Evolutionary conservation across 1,140 invertebrate genomes (phyloP).

Genomic region (Drosophila lowei): DNA sequence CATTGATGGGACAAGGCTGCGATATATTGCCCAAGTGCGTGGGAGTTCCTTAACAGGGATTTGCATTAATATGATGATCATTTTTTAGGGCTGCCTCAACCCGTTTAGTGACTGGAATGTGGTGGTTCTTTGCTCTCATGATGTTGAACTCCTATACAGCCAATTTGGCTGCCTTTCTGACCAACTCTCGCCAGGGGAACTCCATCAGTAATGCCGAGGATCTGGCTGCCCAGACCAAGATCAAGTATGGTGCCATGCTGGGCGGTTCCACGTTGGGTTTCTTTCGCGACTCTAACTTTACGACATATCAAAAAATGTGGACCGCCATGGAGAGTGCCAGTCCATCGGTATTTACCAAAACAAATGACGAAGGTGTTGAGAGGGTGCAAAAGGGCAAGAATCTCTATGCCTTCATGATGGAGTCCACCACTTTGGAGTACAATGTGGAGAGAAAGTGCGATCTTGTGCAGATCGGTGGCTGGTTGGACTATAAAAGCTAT

Average conservation of each 20-base stretch:
- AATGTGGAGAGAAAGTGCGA: constrained; percentile 95
- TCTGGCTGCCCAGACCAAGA: constrained; percentile 93
- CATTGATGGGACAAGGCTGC: constrained; percentile 91
- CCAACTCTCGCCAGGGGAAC: constrained; percentile 91
- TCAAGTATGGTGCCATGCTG: constrained; percentile 92
- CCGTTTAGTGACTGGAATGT: constrained; percentile 92
- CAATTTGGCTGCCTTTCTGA: constrained; percentile 97
- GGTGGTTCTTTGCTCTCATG: constrained; percentile 99
- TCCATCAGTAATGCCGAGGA: constrained; percentile 95
- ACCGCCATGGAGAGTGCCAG: constrained; percentile 89
- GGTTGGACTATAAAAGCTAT: constrained; percentile 93
- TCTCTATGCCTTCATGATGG: constrained; percentile 97
- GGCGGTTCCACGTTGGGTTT: constrained; percentile 91
- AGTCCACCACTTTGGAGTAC: constrained; percentile 96
- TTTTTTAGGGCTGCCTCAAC: constrained; percentile 90
- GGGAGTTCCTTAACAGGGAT: constrained; percentile 82
- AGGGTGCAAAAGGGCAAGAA: constrained; percentile 90
- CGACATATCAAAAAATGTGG: constrained; percentile 85
- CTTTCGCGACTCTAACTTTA: constrained; percentile 85
- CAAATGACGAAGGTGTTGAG: constrained; percentile 91
- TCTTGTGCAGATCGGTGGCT: constrained; percentile 95
- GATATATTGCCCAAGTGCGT: constrained; percentile 87
- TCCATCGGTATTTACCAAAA: constrained; percentile 90
- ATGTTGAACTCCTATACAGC: constrained; percentile 98
- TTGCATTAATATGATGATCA: constrained; percentile 83